phyloP scores from a whole-genome alignment of 2,888 invertebrate species.

The Lasioglossum vierecki region DNA sequence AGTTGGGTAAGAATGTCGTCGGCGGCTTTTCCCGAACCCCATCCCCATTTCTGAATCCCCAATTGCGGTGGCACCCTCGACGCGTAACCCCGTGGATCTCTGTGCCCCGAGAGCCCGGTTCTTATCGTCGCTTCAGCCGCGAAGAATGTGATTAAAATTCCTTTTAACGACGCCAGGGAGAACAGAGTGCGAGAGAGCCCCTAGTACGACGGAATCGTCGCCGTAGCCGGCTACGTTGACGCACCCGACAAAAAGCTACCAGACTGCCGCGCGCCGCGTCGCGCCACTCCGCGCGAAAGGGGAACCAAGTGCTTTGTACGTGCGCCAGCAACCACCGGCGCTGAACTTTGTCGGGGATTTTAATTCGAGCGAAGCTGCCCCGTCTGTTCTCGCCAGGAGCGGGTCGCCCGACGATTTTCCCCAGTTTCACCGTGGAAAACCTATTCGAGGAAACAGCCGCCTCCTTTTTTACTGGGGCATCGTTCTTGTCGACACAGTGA shows the following conservation, averaged over 20 bases:
- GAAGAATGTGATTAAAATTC: constrained; percentile 79
- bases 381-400: neutral
- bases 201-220: constrained; percentile 56
- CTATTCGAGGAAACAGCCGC: neutral
- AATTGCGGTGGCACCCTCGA: constrained; percentile 27
- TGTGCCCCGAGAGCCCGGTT: constrained; percentile 45
- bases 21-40: constrained; percentile 15
- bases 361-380: constrained; percentile 66
- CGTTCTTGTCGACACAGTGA: too few species aligned
- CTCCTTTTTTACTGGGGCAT: neutral
- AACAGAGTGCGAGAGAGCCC: constrained; percentile 12
- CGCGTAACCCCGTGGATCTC: constrained; percentile 43
- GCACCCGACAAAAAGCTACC: constrained; percentile 47
- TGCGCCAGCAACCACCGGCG: constrained; percentile 58
- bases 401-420: neutral
- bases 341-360: constrained; percentile 68
- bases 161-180: constrained; percentile 71
- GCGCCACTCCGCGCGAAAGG: neutral
- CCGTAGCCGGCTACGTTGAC: constrained; percentile 13
- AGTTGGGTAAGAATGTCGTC: constrained; percentile 38
- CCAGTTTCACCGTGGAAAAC: neutral
- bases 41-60: neutral
- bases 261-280: constrained; percentile 15
- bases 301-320: constrained; percentile 32
- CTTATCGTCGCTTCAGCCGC: constrained; percentile 74